Evolutionary conservation across 2,888 invertebrate species (phyloP).

Genomic region (Leuctra nigra): DNA sequence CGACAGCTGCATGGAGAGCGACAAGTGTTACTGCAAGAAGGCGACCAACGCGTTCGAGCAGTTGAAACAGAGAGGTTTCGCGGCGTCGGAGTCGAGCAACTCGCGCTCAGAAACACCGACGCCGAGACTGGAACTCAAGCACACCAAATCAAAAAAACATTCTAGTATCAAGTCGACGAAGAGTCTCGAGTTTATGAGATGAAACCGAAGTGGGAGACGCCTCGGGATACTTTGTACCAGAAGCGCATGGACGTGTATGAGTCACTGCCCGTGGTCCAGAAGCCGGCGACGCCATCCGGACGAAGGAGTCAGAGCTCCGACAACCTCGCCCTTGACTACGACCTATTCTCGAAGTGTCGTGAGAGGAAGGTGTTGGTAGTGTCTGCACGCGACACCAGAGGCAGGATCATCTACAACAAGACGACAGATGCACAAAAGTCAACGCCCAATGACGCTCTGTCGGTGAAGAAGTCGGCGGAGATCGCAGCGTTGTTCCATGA

Average conservation of each 20-base stretch:
- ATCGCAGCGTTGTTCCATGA: slow-evolving; percentile 82
- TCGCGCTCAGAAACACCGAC: slow-evolving; percentile 34
- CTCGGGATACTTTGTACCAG: slow-evolving; percentile 31
- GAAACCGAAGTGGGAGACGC: slow-evolving; percentile 35
- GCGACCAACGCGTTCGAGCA: slow-evolving; percentile 43
- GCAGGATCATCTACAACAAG: slow-evolving; percentile 41
- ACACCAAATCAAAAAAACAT: slow-evolving; percentile 34
- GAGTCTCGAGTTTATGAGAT: slow-evolving; percentile 40
- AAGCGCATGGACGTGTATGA: slow-evolving; percentile 30
- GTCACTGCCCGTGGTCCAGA: slow-evolving; percentile 20
- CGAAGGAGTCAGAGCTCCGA: slow-evolving; percentile 44
- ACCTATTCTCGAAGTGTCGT: slow-evolving; percentile 49
- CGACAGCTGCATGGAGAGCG: slow-evolving; percentile 79
- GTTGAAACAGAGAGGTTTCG: slow-evolving; percentile 45
- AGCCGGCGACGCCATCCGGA: not conserved
- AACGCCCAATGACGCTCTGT: slow-evolving; percentile 54
- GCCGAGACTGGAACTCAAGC: slow-evolving; percentile 30
- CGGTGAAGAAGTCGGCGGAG: slow-evolving; percentile 83
- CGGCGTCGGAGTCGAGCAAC: slow-evolving; percentile 37
- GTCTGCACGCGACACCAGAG: slow-evolving; percentile 44
- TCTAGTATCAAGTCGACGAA: slow-evolving; percentile 35
- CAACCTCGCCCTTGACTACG: slow-evolving; percentile 69
- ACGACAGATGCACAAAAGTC: slow-evolving; percentile 9
- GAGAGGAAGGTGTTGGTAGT: slow-evolving; percentile 41
- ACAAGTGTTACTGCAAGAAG: slow-evolving; percentile 71